These are phyloP conservation scores for Ochlodes sylvanus DNA, from an alignment of 2,888 invertebrate species.

Conservation along the genomic window DNA sequence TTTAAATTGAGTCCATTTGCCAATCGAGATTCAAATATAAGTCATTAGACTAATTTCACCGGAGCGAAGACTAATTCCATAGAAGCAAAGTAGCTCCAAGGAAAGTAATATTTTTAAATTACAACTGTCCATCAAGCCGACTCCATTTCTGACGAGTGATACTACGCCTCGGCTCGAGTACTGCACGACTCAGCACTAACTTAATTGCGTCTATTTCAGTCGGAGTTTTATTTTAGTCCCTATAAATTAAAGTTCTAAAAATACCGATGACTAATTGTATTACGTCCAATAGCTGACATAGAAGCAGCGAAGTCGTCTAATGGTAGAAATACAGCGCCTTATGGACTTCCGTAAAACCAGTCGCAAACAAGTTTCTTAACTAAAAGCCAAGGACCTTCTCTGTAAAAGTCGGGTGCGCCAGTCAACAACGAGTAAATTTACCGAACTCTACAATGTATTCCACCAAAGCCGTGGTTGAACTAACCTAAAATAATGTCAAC, in stretches of 20 bases:
- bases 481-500: no score
- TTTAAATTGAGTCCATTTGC: not conserved
- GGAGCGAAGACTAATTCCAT: not conserved
- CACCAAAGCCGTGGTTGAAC: no score
- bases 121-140: conserved; percentile 22
- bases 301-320: no score
- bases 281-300: no score
- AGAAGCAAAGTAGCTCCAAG: not conserved
- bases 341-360: no score
- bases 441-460: no score
- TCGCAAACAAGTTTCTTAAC: no score
- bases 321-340: no score
- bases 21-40: not conserved
- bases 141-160: conserved; percentile 16
- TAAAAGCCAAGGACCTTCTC: no score
- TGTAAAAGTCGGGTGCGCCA: no score
- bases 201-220: conserved; percentile 26
- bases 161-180: conserved; percentile 14
- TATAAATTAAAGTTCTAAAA: conserved; percentile 7
- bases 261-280: no score
- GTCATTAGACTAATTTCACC: not conserved
- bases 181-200: conserved; percentile 15
- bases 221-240: not conserved
- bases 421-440: no score
- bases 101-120: conserved; percentile 12